A percentile compares a stretch with the other conserved stretches of the same genome.
Evolutionary conservation across 2,797 vertebrate species (phyloP).

Genomic region (Taenioides sp.): DNA sequence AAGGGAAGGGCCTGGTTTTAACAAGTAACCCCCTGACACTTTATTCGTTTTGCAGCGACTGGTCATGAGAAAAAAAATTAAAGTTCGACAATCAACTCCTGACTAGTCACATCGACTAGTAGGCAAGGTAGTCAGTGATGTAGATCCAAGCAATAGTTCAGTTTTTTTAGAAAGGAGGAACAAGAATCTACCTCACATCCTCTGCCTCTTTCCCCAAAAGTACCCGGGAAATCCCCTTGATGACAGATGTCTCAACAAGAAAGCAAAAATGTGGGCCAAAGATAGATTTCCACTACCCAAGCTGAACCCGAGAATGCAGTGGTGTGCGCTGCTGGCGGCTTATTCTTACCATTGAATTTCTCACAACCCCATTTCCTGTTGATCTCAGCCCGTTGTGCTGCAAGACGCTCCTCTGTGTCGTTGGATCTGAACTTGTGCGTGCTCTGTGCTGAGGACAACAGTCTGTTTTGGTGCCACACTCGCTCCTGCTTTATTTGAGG

Average conservation of each 20-base stretch:
- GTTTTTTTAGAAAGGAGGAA: conserved; percentile 46
- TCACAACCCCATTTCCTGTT: conserved; percentile 89
- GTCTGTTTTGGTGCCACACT: conserved; percentile 47
- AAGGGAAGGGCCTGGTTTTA: conserved; percentile 57
- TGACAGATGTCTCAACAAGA: conserved; percentile 62
- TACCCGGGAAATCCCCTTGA: conserved; percentile 62
- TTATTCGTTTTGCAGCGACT: conserved; percentile 33
- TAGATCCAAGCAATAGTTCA: conserved; percentile 12
- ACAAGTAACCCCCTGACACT: conserved; percentile 23
- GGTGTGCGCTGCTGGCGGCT: conserved; percentile 41
- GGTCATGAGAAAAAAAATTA: conserved; percentile 27
- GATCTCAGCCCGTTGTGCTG: conserved; percentile 87
- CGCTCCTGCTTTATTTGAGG: conserved; percentile 64
- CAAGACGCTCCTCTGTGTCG: conserved; percentile 82
- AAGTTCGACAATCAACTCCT: conserved; percentile 56
- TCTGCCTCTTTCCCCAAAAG: conserved; percentile 32
- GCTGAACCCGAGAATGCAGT: conserved; percentile 52
- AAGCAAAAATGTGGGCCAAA: conserved; percentile 69
- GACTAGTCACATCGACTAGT: conserved; percentile 42
- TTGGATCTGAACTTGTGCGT: conserved; percentile 79
- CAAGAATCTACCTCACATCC: conserved; percentile 55
- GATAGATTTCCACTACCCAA: conserved; percentile 71
- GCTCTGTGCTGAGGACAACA: conserved; percentile 70
- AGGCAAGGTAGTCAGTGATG: conserved; percentile 9
- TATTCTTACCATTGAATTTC: conserved; percentile 79